Evolutionary conservation across 2,113 vertebrate genomes (phyloP).

Genomic region (Papio anubis): DNA sequence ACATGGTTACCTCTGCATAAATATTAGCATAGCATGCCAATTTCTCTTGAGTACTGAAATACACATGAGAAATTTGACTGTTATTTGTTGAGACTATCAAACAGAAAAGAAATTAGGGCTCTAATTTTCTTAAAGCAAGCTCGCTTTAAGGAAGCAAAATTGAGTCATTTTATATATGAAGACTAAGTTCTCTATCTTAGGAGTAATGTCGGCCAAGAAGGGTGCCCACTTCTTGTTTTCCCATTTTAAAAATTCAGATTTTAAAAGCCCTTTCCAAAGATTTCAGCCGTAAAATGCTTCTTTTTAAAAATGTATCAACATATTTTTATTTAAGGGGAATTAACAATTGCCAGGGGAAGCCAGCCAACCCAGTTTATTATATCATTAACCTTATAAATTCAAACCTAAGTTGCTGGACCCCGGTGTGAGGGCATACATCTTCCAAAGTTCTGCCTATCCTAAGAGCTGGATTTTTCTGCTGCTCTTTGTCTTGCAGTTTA

Average conservation of each 20-base stretch:
- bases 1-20: slow-evolving; percentile 18
- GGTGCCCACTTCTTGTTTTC: slow-evolving; percentile 4
- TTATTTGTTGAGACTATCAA: slow-evolving; percentile 49
- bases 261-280: neutral
- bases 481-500: neutral
- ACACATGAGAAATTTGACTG: slow-evolving; percentile 8
- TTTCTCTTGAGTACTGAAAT: slow-evolving; percentile 51
- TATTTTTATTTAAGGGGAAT: slow-evolving; percentile 38
- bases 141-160: neutral
- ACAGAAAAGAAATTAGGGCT: slow-evolving; percentile 3
- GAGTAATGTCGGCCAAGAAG: neutral
- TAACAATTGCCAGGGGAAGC: slow-evolving; percentile 35
- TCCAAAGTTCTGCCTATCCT: slow-evolving; percentile 2
- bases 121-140: neutral
- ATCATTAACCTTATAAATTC: slow-evolving; percentile 30
- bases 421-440: neutral
- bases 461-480: slow-evolving; percentile 46
- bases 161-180: slow-evolving; percentile 42
- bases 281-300: slow-evolving; percentile 13
- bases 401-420: neutral
- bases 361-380: slow-evolving; percentile 34
- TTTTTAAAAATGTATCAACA: neutral
- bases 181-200: slow-evolving; percentile 37
- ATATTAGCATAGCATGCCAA: slow-evolving; percentile 26
- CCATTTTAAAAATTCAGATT: slow-evolving; percentile 45